Evolutionary conservation across 2,797 vertebrate species (phyloP).

Genomic region (Hippocampus kuda): DNA sequence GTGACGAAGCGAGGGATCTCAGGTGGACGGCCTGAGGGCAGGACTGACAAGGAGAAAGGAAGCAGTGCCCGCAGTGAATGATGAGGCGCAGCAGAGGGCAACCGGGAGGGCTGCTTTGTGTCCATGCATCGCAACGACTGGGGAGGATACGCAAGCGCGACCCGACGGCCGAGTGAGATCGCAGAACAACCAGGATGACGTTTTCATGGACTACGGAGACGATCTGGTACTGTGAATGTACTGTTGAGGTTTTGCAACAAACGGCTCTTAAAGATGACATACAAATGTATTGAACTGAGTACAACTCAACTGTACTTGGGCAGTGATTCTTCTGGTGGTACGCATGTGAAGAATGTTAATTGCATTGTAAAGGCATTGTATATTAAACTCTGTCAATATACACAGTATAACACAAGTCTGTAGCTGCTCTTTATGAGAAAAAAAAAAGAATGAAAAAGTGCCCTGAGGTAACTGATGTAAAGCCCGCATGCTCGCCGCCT

Average conservation of each 20-base stretch:
- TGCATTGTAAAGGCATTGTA: neutral
- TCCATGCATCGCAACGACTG: neutral
- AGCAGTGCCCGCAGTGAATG: neutral
- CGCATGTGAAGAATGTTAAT: neutral
- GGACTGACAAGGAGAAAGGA: constrained; percentile 3
- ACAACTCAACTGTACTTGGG: neutral
- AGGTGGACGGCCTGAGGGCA: constrained; percentile 4
- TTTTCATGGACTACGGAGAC: neutral
- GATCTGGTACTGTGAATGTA: no score
- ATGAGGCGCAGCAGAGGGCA: neutral
- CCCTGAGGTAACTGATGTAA: constrained; percentile 3
- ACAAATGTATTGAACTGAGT: neutral
- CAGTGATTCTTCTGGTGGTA: neutral
- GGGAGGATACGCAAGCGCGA: neutral
- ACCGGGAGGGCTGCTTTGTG: neutral
- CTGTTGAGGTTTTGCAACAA: no score
- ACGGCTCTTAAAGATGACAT: neutral
- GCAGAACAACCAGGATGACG: neutral
- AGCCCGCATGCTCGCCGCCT: neutral
- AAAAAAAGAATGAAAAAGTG: neutral
- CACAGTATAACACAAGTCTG: neutral
- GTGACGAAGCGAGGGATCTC: constrained; percentile 1
- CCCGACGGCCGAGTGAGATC: neutral
- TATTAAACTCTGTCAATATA: neutral
- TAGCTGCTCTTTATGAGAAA: neutral